Evolutionary conservation across 2,113 vertebrate species (phyloP).

Genomic region (Strigops habroptila): DNA sequence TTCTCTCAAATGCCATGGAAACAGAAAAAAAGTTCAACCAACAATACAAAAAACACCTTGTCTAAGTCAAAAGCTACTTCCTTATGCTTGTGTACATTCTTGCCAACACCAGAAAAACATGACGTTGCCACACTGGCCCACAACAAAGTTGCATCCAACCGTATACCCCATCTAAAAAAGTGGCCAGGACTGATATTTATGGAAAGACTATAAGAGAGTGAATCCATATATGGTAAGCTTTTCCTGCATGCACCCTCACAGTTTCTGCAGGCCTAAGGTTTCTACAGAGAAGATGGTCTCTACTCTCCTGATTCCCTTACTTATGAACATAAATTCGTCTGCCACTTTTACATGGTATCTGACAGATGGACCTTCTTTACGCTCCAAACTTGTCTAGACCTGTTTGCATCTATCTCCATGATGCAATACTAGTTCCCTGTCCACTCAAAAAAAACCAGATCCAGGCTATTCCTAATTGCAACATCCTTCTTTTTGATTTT

Average conservation of each 20-base stretch:
- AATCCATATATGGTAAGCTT: background rate
- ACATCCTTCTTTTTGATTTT: background rate
- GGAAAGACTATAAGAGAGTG: background rate
- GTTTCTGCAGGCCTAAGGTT: background rate
- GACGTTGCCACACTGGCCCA: background rate
- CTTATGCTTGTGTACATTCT: background rate
- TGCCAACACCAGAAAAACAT: background rate
- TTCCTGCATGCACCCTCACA: background rate
- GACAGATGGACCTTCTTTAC: background rate
- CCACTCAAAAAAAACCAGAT: background rate
- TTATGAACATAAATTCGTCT: background rate
- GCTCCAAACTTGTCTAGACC: background rate
- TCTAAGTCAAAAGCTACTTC: background rate
- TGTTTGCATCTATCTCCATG: background rate
- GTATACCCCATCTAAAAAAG: background rate
- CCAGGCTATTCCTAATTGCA: background rate
- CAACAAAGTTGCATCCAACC: background rate
- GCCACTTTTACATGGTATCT: background rate
- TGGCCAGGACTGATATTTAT: background rate
- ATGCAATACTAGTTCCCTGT: background rate
- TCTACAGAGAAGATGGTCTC: background rate
- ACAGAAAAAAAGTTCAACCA: background rate
- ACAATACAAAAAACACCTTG: background rate
- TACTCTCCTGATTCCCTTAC: background rate
- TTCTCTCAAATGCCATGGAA: background rate